A percentile compares a stretch with the other conserved stretches of the same genome.
Conservation (phyloP, 2,113 vertebrate genomes). For the Dermatemys mawii region DNA sequence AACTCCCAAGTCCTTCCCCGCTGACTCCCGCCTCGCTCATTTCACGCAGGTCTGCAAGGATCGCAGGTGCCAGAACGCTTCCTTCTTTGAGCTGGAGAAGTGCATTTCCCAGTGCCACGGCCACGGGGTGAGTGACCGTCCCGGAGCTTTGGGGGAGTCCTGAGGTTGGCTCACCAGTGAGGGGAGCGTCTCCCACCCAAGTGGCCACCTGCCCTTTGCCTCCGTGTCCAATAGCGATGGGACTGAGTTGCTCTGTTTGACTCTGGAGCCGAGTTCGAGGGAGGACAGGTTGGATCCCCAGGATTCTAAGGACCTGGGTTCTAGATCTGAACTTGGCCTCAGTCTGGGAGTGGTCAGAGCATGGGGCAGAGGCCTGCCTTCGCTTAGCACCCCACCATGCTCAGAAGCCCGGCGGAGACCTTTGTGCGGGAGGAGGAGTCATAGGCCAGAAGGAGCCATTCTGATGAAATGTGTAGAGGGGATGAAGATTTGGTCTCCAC, state of each 20-base stretch:
- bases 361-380: not conserved
- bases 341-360: not conserved
- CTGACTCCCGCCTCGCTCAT: not conserved
- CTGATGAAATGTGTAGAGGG: not conserved
- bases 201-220: fast-evolving
- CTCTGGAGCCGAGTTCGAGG: fast-evolving
- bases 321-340: not conserved
- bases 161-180: not conserved
- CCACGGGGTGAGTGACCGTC: conserved; percentile 74
- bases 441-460: fast-evolving
- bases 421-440: not conserved
- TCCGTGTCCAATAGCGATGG: not conserved
- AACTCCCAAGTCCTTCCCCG: not conserved
- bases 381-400: not conserved
- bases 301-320: not conserved
- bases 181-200: fast-evolving
- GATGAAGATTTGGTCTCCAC: not conserved
- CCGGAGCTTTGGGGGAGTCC: fast-evolving
- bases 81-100: conserved; percentile 85
- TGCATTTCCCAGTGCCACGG: conserved; percentile 84
- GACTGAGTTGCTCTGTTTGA: not conserved
- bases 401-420: not conserved
- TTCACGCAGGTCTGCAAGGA: conserved; percentile 89
- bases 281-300: not conserved
- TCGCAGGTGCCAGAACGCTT: conserved; percentile 87